Conservation (phyloP, 2,888 invertebrate genomes). For the Dasypogon diadema region DNA sequence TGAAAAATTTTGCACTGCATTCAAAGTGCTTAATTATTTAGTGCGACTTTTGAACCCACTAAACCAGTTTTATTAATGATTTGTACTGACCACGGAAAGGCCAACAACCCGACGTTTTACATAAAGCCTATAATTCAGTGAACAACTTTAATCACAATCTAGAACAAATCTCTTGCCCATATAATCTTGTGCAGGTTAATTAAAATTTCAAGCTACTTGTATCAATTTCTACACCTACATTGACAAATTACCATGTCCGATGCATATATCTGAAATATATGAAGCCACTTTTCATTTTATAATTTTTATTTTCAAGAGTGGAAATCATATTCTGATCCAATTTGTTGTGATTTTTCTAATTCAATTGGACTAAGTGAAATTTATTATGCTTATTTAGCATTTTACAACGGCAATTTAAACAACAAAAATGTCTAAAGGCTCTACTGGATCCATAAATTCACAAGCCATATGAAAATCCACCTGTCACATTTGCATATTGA, state of each 20-base stretch:
- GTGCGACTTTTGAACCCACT: conserved; percentile 3
- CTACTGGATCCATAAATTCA: conserved; percentile 17
- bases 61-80: conserved; percentile 27
- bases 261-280: conserved; percentile 1
- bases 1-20: no score
- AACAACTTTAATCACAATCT: conserved; percentile 35
- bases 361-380: conserved; percentile 5
- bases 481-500: conserved; percentile 40
- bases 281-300: not conserved
- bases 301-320: not conserved
- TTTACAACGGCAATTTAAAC: not conserved
- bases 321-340: conserved; percentile 11
- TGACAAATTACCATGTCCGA: conserved; percentile 23
- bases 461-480: conserved; percentile 13
- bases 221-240: conserved; percentile 16
- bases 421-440: not conserved
- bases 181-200: conserved; percentile 37
- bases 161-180: conserved; percentile 43
- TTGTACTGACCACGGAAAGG: conserved; percentile 17
- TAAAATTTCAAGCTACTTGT: conserved; percentile 38
- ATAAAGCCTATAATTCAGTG: conserved; percentile 26
- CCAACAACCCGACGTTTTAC: conserved; percentile 27
- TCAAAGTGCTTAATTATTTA: not conserved
- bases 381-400: conserved; percentile 1
- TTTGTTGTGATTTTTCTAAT: not conserved